A percentile compares a stretch with the other conserved stretches of the same genome.
Evolutionary conservation across 2,888 invertebrate species (phyloP).

Genomic region (Spialia ferax): DNA sequence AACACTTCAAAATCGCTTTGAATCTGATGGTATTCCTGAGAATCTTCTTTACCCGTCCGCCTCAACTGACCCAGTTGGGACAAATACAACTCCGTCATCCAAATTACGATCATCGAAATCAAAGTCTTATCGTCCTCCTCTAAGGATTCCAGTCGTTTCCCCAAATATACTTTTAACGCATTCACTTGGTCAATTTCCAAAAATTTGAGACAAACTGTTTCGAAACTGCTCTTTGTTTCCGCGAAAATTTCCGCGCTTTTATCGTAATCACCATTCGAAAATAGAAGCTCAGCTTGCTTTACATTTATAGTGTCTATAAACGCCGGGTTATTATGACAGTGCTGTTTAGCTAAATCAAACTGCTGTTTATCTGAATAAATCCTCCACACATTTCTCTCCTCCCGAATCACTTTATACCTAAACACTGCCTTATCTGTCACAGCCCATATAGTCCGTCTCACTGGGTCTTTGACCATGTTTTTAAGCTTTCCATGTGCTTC

Average conservation of each 20-base stretch:
- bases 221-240: slow-evolving; percentile 96
- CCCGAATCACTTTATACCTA: slow-evolving; percentile 93
- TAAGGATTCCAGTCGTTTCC: slow-evolving; percentile 92
- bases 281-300: slow-evolving; percentile 95
- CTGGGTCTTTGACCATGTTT: slow-evolving; percentile 93
- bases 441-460: slow-evolving; percentile 94
- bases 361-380: slow-evolving; percentile 95
- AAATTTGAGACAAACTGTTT: slow-evolving; percentile 97
- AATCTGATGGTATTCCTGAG: slow-evolving; percentile 85
- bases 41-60: slow-evolving; percentile 72
- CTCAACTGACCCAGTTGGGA: slow-evolving; percentile 94
- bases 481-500: slow-evolving; percentile 93
- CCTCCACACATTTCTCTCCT: slow-evolving; percentile 95
- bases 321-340: slow-evolving; percentile 93
- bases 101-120: slow-evolving; percentile 96
- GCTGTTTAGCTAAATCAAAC: slow-evolving; percentile 95
- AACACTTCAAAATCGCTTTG: slow-evolving; percentile 94
- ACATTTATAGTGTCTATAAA: slow-evolving; percentile 94
- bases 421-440: slow-evolving; percentile 95
- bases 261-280: slow-evolving; percentile 91
- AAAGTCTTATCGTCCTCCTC: slow-evolving; percentile 93
- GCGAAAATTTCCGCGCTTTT: slow-evolving; percentile 96
- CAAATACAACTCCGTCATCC: slow-evolving; percentile 97
- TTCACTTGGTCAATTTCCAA: slow-evolving; percentile 92
- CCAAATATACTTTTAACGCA: slow-evolving; percentile 95